Evolutionary conservation across 2,888 invertebrate genomes (phyloP), one percentile per base, ranked within the genome.

Genomic region (Eupithecia dodoneata): DNA sequence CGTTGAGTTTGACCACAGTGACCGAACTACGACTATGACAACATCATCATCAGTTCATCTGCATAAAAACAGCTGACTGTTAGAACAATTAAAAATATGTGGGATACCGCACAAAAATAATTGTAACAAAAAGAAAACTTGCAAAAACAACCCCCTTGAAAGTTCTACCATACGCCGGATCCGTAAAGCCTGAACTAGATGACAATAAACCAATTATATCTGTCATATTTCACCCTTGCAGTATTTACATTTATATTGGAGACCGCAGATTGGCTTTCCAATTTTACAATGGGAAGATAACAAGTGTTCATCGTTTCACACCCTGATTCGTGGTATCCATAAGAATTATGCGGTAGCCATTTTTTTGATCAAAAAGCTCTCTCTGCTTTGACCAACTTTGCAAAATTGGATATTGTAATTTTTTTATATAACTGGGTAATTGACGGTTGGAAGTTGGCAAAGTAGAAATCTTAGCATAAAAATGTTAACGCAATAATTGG

Each of bases 171-270:
- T 92, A 92, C 83, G 85, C 81, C 83, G 30, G 72, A 72, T 73
- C 41, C 73, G 81, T 83, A 82, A 82, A 85, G 80, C 84, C 83
- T 59, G 79, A 83, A 85, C 87, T 86, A 88, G 89, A 92, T 92
- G 89, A 91, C 94, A 94, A 94, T 94, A 94, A 94, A 94, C 92
- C 94, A 95, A 95, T 95, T 94, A 94, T 93, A 91, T 91, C 93
- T 90, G 94, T 92, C 93, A 94, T 94, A 94, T 94, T 94, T 94
- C 94, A 92, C 87, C 87, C 87, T 84, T 81, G 80, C 83, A 81
- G 86, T 93, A 95, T 95, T 95, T 93, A 94, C 94, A 95, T 95
- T 93, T 95, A 95, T 94, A 95, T 95, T 94, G 94, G 90, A 88
- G 85, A 83, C 83, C 81, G 77, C 82, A 83, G 85, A 89, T 89